These are phyloP conservation scores for Ptychadena robeensis DNA, from an alignment of 2,797 vertebrate genomes.

Conservation along the genomic window DNA sequence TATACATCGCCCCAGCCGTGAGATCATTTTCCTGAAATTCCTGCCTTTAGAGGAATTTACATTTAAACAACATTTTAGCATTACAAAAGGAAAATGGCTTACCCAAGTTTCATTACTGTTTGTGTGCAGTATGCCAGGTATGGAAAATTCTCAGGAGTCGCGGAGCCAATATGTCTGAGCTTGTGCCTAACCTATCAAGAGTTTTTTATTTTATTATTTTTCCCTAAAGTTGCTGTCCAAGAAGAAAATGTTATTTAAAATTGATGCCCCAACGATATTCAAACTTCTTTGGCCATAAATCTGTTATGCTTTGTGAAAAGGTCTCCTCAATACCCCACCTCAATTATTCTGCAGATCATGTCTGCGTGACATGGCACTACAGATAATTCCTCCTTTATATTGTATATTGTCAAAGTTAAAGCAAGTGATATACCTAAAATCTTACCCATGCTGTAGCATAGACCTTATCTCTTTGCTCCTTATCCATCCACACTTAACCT, in stretches of 20 bases:
- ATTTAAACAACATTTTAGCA: neutral
- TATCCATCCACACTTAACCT: too few relatives aligned
- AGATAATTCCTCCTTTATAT: too few relatives aligned
- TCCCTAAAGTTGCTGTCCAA: neutral
- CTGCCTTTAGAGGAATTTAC: neutral
- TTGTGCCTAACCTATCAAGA: neutral
- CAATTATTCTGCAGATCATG: too few relatives aligned
- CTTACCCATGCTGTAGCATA: too few relatives aligned
- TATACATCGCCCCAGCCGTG: neutral
- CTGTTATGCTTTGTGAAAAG: too few relatives aligned
- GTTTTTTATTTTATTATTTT: neutral
- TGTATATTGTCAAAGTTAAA: too few relatives aligned
- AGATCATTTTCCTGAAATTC: neutral
- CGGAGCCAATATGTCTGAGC: neutral
- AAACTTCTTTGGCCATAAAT: neutral
- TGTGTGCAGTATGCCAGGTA: neutral
- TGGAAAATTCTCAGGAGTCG: neutral
- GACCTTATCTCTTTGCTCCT: too few relatives aligned
- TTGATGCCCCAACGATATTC: neutral
- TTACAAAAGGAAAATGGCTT: conserved; percentile 1
- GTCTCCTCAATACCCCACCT: too few relatives aligned
- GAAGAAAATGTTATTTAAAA: too few relatives aligned
- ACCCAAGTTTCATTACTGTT: neutral
- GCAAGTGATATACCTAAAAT: too few relatives aligned
- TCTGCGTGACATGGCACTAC: too few relatives aligned